A percentile compares a stretch with the other conserved stretches of the same genome.
Evolutionary conservation across 2,113 vertebrate genomes (phyloP).

Genomic region (Alexandromys fortis): DNA sequence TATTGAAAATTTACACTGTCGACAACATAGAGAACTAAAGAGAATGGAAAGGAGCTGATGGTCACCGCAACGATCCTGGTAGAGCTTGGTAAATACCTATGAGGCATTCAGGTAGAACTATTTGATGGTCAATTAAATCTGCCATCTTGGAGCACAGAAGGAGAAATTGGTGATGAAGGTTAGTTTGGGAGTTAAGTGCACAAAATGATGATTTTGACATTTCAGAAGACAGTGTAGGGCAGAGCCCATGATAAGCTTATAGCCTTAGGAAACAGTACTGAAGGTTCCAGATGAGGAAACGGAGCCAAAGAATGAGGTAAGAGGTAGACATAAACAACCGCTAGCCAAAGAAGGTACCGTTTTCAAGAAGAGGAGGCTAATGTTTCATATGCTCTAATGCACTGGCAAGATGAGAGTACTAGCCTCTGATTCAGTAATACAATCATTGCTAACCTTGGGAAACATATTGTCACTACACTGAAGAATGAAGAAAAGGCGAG

Average conservation of each 20-base stretch:
- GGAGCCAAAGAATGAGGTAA: conserved; percentile 50
- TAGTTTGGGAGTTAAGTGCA: not conserved
- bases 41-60: not conserved
- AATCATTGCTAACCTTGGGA: not conserved
- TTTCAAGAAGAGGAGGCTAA: conserved; percentile 37
- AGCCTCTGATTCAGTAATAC: conserved; percentile 10
- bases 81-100: not conserved
- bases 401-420: conserved; percentile 19
- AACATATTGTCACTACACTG: not conserved
- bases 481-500: not conserved
- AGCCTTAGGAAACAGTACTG: conserved; percentile 24
- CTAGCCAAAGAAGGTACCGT: conserved; percentile 23
- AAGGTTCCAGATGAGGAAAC: conserved; percentile 29
- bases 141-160: not conserved
- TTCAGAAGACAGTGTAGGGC: not conserved
- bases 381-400: conserved; percentile 35
- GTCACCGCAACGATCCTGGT: not conserved
- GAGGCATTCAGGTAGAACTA: not conserved
- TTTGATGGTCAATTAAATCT: not conserved
- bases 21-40: not conserved
- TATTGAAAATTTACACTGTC: not conserved
- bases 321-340: not conserved
- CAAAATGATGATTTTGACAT: not conserved
- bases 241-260: conserved; percentile 15
- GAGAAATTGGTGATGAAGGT: not conserved